Base-by-base conservation (phyloP, 2,888 invertebrate species). In the Calameuta filiformis region DNA sequence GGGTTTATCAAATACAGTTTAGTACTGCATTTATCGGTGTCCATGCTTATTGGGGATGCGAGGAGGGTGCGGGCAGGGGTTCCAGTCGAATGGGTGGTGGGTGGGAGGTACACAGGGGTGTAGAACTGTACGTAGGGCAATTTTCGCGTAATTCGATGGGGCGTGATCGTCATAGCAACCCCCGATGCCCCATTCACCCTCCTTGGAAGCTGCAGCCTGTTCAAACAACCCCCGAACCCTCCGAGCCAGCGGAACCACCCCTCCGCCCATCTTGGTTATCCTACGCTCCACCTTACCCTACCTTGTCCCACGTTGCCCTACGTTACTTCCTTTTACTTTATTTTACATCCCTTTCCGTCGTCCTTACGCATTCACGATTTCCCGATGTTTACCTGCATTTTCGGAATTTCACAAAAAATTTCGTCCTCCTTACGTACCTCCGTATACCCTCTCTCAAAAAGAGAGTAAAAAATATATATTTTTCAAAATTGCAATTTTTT, bases 121-220 rank as follows among this genome's bases (percentile, higher is more conserved):
- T 78, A 81, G 81, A 81, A 83, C 85, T 87, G 88, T 86, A 87
- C 88, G 86, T 85, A 88, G 88, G 89, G 90, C 90, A 90, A 91
- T 90, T 90, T 89, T 90, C 89, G 88, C 88, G 89, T 90, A 91
- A 91, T 91, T 90, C 90, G 89, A 89, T 88, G 89, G 90, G 88
- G 89, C 89, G 90, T 89, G 89, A 90, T 91, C 90, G 91, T 90
- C 91, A 91, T 91, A 91, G 91, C 91, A 91, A 91, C 90, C 88
- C 89, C 86, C 79, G 81, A 81, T 82, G 81, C 82, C 81, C 83
- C 79, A 81, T 83, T 82, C 79, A 69, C 87, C 87, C 88, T 87
- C 86, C 85, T 88, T 85, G 88, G 86, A 88, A 85, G 88, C 88
- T 86, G 88, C 85, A 89, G 90, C 86, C 90, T 90, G 90, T 89